phyloP scores from a whole-genome alignment of 2,113 vertebrate genomes.

The Argyrosomus japonicus region DNA sequence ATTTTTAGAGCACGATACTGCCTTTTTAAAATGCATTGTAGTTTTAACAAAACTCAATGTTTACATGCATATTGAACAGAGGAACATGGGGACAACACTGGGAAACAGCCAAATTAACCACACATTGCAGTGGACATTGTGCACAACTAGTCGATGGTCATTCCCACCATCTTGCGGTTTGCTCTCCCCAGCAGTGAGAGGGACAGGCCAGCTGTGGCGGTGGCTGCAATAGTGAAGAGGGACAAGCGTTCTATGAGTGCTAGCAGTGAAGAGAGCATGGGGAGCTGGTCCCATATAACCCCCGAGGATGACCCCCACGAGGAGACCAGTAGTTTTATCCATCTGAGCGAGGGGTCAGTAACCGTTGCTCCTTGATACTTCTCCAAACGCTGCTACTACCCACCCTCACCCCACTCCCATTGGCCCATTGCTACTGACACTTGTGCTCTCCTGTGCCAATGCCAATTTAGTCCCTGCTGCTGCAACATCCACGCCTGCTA shows the following conservation, averaged over 20 bases:
- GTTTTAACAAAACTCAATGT: constrained; percentile 9
- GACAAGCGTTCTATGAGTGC: constrained; percentile 87
- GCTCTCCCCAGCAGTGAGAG: constrained; percentile 81
- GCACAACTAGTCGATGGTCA: constrained; percentile 45
- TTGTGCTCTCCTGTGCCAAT: constrained; percentile 56
- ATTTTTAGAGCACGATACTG: background rate
- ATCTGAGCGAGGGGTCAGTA: constrained; percentile 94
- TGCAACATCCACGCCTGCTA: constrained; percentile 53
- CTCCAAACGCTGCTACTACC: constrained; percentile 61
- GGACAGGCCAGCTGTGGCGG: constrained; percentile 76
- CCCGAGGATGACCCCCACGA: constrained; percentile 94
- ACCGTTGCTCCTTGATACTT: constrained; percentile 69
- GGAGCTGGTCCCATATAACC: constrained; percentile 95
- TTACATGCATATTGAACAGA: background rate
- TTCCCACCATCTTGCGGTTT: constrained; percentile 72
- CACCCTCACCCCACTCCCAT: constrained; percentile 74
- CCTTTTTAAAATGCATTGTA: constrained; percentile 4
- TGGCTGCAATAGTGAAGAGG: constrained; percentile 81
- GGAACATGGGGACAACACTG: background rate
- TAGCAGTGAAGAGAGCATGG: constrained; percentile 96
- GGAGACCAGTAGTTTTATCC: constrained; percentile 95
- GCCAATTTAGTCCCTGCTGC: constrained; percentile 55
- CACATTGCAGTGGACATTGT: constrained; percentile 36
- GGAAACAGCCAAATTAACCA: background rate
- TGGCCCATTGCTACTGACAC: constrained; percentile 74